A percentile compares a stretch with the other conserved stretches of the same genome.
Evolutionary conservation across 1,140 invertebrate species (phyloP).

Genomic region (Gyrodactylus bullatarudis): DNA sequence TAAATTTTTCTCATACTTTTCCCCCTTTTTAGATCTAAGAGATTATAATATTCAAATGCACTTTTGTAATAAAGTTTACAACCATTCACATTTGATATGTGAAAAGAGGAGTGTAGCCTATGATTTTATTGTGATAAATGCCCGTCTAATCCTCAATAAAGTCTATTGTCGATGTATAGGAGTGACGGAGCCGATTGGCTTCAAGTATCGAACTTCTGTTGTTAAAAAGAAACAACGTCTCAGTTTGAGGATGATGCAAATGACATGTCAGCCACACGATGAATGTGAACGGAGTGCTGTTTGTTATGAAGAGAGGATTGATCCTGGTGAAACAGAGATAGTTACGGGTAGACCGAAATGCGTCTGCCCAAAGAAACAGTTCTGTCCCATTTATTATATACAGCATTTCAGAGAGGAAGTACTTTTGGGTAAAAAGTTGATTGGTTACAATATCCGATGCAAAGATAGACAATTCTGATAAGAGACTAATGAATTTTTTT

Average conservation of each 20-base stretch:
- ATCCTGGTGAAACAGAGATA: not conserved
- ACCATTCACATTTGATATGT: not conserved
- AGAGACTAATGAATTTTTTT: too few species aligned
- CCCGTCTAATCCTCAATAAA: not conserved
- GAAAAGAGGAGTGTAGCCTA: not conserved
- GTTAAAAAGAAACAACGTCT: not conserved
- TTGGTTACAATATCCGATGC: not conserved
- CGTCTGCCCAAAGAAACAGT: not conserved
- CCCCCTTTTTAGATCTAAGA: not conserved
- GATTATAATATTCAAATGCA: not conserved
- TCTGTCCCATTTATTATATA: not conserved
- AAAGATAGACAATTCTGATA: not conserved
- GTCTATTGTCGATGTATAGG: not conserved
- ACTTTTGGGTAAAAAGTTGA: not conserved
- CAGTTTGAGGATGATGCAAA: not conserved
- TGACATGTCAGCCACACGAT: not conserved
- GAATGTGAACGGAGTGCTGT: not conserved
- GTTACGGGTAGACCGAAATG: not conserved
- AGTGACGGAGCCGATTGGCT: not conserved
- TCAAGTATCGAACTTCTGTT: not conserved
- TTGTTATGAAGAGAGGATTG: not conserved
- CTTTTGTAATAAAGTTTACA: not conserved
- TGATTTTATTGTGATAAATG: not conserved
- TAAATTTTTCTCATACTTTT: not conserved
- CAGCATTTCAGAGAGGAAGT: not conserved